A percentile compares a stretch with the other conserved stretches of the same genome.
phyloP scores from a whole-genome alignment of 2,888 invertebrate genomes.

The Adelphocoris suturalis region DNA sequence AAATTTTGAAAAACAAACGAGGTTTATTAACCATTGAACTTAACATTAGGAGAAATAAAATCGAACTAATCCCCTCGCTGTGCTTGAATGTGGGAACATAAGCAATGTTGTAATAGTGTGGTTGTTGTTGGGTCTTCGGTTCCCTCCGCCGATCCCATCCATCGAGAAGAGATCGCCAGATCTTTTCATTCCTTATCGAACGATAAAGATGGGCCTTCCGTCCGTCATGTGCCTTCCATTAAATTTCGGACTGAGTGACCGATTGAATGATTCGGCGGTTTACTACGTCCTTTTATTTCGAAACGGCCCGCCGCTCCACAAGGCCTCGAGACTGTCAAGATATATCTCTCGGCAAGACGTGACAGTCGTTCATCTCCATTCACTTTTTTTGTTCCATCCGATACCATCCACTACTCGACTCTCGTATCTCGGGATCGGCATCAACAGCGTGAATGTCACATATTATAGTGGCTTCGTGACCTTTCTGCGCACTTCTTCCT shows the following conservation, averaged over 20 bases:
- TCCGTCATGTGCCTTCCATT: not conserved
- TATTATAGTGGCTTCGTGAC: not conserved
- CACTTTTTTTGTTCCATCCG: not conserved
- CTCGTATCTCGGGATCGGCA: not conserved
- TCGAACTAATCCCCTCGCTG: too few relatives aligned
- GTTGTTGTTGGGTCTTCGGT: not conserved
- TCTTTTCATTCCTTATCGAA: not conserved
- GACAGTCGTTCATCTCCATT: constrained; percentile 21
- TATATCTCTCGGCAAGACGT: not conserved
- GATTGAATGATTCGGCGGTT: constrained; percentile 62
- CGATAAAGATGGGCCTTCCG: not conserved
- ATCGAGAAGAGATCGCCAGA: not conserved
- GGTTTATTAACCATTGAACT: too few relatives aligned
- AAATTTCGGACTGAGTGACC: constrained; percentile 41
- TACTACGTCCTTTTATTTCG: not conserved
- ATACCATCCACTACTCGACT: constrained; percentile 7
- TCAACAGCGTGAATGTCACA: not conserved
- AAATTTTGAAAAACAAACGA: too few relatives aligned
- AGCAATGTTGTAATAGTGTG: not conserved
- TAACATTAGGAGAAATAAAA: too few relatives aligned
- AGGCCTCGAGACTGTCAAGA: not conserved
- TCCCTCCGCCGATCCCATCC: not conserved
- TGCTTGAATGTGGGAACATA: too few relatives aligned
- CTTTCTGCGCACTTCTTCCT: not conserved
- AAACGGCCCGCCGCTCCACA: not conserved